These are phyloP conservation scores for Clostera curtula DNA, from an alignment of 2,888 invertebrate species.

Conservation along the genomic window DNA sequence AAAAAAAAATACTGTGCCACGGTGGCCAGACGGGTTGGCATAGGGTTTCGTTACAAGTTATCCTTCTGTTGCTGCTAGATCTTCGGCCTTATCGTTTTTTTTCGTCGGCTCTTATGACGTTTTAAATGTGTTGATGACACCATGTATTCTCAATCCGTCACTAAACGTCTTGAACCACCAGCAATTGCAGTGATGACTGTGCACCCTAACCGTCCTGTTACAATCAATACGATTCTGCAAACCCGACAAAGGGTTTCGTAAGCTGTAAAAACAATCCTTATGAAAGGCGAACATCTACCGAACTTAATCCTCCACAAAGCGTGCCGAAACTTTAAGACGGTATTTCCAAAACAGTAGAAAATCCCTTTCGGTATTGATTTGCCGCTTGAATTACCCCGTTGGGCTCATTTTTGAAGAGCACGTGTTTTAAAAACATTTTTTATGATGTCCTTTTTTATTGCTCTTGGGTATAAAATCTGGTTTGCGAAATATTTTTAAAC, in stretches of 20 bases:
- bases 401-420: constrained; percentile 35
- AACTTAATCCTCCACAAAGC: constrained; percentile 65
- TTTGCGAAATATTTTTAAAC: constrained; percentile 20
- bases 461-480: constrained; percentile 16
- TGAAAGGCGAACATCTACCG: constrained; percentile 38
- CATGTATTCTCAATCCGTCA: no score
- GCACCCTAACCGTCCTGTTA: constrained; percentile 35
- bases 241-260: constrained; percentile 67
- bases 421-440: constrained; percentile 50
- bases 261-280: constrained; percentile 71
- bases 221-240: constrained; percentile 46
- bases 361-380: constrained; percentile 68
- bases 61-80: no score
- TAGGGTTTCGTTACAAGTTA: no score
- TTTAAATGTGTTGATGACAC: no score
- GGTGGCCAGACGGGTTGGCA: no score
- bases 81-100: no score
- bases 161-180: no score
- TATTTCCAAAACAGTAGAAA: constrained; percentile 73
- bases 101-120: no score
- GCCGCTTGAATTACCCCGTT: constrained; percentile 61
- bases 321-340: constrained; percentile 42
- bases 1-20: no score
- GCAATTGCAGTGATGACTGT: no score
- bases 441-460: constrained; percentile 26